A percentile compares a stretch with the other conserved stretches of the same genome.
Conservation (phyloP, 2,797 vertebrate species). For the Danio jaintianensis region DNA sequence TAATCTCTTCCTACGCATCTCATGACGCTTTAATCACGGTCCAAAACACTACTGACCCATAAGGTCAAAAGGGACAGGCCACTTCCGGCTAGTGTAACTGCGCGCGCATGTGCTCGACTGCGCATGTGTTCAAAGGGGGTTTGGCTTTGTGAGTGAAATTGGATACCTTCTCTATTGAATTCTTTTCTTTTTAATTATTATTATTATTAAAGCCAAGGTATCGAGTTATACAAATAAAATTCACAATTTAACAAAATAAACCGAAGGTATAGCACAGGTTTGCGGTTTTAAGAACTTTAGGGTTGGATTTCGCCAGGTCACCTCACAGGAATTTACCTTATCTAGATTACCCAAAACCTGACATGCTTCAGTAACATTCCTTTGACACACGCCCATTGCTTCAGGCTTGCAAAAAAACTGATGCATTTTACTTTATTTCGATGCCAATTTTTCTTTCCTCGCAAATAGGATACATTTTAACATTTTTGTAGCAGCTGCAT, state of each 20-base stretch:
- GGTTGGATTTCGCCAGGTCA: neutral
- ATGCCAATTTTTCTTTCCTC: neutral
- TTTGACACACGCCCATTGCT: neutral
- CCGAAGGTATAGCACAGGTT: no score
- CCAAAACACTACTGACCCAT: slow-evolving; percentile 1
- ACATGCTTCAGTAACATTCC: slow-evolving; percentile 21
- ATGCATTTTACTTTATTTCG: neutral
- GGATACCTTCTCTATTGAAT: neutral
- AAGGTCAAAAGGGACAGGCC: neutral
- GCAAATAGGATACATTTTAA: neutral
- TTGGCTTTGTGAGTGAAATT: slow-evolving; percentile 9
- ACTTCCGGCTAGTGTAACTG: slow-evolving; percentile 9
- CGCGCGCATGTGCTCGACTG: neutral
- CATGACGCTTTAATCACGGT: neutral
- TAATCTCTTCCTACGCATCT: neutral
- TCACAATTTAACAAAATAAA: no score
- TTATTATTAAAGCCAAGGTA: no score
- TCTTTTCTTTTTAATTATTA: no score
- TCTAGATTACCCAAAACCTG: neutral
- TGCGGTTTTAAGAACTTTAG: no score
- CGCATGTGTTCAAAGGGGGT: neutral
- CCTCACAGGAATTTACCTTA: neutral
- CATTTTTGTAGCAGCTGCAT: no score
- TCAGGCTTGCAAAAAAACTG: neutral
- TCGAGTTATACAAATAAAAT: no score